Evolutionary conservation across 1,140 invertebrate species (phyloP), one percentile per base, ranked within the genome.

Genomic region (Sycophaga agraensis): DNA sequence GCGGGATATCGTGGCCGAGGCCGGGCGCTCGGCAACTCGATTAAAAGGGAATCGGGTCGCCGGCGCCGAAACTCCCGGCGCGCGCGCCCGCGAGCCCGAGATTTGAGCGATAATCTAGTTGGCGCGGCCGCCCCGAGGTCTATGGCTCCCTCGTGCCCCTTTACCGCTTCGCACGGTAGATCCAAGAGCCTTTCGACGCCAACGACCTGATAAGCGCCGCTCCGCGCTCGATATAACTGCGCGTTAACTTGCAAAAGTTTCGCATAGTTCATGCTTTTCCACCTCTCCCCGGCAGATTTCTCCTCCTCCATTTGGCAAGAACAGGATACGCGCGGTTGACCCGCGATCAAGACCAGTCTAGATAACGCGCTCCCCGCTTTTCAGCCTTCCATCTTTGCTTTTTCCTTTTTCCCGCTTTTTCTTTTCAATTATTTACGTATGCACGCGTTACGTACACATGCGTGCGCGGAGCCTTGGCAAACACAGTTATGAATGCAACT

Each of bases 21-120:
- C n/a, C n/a, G n/a, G n/a, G n/a, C n/a, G n/a, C n/a, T n/a, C n/a
- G n/a, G n/a, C n/a, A n/a, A n/a, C n/a, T n/a, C n/a, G n/a, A n/a
- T n/a, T n/a, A n/a, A n/a, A n/a, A n/a, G n/a, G n/a, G n/a, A n/a
- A n/a, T n/a, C n/a, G n/a, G n/a, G n/a, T n/a, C n/a, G 48, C 31
- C 12, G 21, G 19, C n/a, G 31, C 16, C 45, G 45, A 26, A 31
- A 11, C 28, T 31, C n/a, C n/a, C n/a, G 43, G 31, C 40, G 40
- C 16, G 39, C 37, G 37, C 50, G 46, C 42, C 46, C 46, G 57
- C 16, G n/a, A n/a, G 37, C 16, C 26, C 11, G 53, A 62, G 60
- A 62, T 61, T 48, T 35, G 42, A 19, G 11, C 45, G 53, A 62
- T 62, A 62, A 62, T 62, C 60, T 62, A 62, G 43, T 56, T 42